phyloP scores from a whole-genome alignment of 35 echinoderm and acorn worm genomes.

The Ophiothrix spiculata region DNA sequence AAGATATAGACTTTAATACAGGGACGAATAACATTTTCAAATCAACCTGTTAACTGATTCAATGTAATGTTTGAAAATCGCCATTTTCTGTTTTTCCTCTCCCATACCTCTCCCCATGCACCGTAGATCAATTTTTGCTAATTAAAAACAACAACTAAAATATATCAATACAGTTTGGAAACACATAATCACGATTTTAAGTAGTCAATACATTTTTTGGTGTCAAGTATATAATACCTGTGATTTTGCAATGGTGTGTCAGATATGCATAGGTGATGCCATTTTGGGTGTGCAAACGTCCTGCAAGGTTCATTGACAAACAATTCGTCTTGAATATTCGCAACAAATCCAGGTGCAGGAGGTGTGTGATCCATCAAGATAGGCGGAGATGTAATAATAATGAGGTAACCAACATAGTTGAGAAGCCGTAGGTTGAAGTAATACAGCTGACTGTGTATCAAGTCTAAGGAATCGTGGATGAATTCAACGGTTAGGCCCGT shows the following conservation, averaged over 20 bases:
- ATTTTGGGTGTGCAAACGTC: constrained; percentile 25
- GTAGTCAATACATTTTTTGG: too few relatives aligned
- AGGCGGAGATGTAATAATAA: constrained; percentile 23
- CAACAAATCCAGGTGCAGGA: constrained; percentile 34
- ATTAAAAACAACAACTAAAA: too few relatives aligned
- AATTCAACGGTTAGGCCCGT: constrained; percentile 38
- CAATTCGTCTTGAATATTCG: constrained; percentile 1
- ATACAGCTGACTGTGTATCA: constrained; percentile 39
- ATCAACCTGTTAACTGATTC: too few relatives aligned
- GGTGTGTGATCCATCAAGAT: constrained; percentile 35
- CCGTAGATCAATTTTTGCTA: too few relatives aligned
- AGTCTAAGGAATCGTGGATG: constrained; percentile 13
- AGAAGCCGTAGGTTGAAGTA: constrained; percentile 44
- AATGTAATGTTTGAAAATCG: too few relatives aligned
- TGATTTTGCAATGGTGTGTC: constrained; percentile 50
- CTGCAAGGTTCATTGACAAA: constrained; percentile 26
- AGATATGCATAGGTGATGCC: constrained; percentile 39
- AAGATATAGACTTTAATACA: too few relatives aligned
- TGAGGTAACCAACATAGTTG: constrained; percentile 34
- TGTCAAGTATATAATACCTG: too few relatives aligned
- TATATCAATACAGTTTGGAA: too few relatives aligned
- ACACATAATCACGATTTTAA: too few relatives aligned
- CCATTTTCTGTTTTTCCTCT: too few relatives aligned
- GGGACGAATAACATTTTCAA: too few relatives aligned
- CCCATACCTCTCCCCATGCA: too few relatives aligned